Base-by-base conservation (phyloP, 1,140 invertebrate species). In the Glomeris maerens region DNA sequence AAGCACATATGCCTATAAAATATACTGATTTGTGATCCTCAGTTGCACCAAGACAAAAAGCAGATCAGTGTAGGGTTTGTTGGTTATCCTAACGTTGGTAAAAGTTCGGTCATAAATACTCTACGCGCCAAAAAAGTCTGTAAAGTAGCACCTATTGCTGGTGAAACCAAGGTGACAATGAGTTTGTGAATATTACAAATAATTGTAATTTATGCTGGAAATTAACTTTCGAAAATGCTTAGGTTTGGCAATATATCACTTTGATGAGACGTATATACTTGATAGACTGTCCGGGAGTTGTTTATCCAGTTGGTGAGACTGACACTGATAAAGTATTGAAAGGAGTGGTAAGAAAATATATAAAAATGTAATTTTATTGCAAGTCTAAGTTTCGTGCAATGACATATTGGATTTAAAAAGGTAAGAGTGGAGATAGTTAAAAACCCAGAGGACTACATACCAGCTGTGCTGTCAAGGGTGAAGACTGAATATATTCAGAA, bases 61-160 rank as follows among this genome's bases (percentile, higher is more conserved):
- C 92, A 99, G 73, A 99, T 99, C 31, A 96, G 90, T 67, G 89
- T 99, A 47, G 96, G 95, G 13, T 88, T 99, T 52, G 96, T 99
- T 64, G 96, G 96, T 0, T 99, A 98, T 70, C 96, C 96, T 2
- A 99, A 99, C 76, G 90, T 92, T 10, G 96, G 96, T 0, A 99
- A 99, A 71, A 96, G 91, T 54, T 98, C 93, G 5, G 80, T 99
- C 21, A 98, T 99, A 48, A 99, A 99, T 66, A 91, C 95, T 0
- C 65, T 99, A 26, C 75, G 86, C 52, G 82, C 84, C 1, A 94
- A 95, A 62, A 94, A 94, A 68, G 90, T 95, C 1, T 97, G 95
- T 66, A 98, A 97, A 68, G 92, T 97, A 2, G 95, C 96, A 10
- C 96, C 96, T 4, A 90, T 98, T 62, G 93, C 96, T 55, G 96